phyloP scores from a whole-genome alignment of 30 jellyfish, hydroid and myxozoan genomes.

The Aurelia aurita region DNA sequence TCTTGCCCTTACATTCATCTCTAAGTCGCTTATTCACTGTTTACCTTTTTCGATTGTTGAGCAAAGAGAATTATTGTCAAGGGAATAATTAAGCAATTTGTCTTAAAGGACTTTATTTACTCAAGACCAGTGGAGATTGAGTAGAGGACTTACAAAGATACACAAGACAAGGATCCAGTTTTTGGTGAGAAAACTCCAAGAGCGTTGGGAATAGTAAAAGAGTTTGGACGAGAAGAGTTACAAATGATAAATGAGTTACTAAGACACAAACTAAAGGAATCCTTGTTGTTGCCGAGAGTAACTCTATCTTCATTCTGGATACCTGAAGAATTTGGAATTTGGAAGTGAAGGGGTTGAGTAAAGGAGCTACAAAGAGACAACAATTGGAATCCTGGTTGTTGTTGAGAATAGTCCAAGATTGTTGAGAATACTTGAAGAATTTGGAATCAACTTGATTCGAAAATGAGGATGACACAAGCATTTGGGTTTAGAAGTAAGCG shows the following conservation, averaged over 20 bases:
- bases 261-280: no score
- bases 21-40: constrained; percentile 49
- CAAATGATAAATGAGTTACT: no score
- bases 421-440: no score
- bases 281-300: no score
- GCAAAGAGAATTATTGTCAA: constrained; percentile 62
- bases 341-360: no score
- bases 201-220: neutral
- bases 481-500: constrained; percentile 22
- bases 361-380: no score
- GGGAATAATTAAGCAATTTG: constrained; percentile 65
- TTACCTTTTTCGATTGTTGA: constrained; percentile 56
- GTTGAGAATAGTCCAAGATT: no score
- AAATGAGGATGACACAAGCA: constrained; percentile 16
- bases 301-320: no score
- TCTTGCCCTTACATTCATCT: constrained; percentile 21
- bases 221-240: no score
- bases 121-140: constrained; percentile 35
- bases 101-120: constrained; percentile 61
- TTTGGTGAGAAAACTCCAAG: neutral
- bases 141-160: constrained; percentile 38
- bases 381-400: no score
- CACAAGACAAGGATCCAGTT: constrained; percentile 23
- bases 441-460: neutral
- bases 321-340: no score